Evolutionary conservation across 2,888 invertebrate species (phyloP).

Genomic region (Brachycybe producta): DNA sequence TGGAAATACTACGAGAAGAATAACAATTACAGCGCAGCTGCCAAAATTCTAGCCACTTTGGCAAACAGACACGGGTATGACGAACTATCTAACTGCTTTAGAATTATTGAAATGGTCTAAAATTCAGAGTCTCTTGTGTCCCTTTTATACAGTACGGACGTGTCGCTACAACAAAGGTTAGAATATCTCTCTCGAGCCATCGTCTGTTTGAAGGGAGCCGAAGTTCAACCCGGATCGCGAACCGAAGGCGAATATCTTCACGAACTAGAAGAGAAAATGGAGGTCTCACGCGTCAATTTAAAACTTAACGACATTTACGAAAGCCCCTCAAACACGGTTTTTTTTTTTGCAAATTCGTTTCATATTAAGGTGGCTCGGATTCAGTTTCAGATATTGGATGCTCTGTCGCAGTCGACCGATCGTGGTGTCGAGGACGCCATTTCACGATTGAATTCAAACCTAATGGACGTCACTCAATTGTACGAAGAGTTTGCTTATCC

Average conservation of each 20-base stretch:
- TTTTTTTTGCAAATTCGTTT: background rate
- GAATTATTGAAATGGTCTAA: background rate
- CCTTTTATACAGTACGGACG: constrained; percentile 46
- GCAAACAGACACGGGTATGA: constrained; percentile 48
- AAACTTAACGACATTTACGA: background rate
- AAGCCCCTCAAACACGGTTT: background rate
- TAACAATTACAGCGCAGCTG: constrained; percentile 82
- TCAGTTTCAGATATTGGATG: constrained; percentile 47
- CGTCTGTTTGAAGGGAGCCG: constrained; percentile 80
- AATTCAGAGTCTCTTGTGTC: constrained; percentile 18
- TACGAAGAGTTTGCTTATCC: constrained; percentile 87
- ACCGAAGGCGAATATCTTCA: constrained; percentile 58
- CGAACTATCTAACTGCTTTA: background rate
- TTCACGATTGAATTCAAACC: constrained; percentile 58
- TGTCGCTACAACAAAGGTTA: constrained; percentile 65
- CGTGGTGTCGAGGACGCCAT: constrained; percentile 42
- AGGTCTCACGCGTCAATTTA: constrained; percentile 64
- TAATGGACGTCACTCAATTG: constrained; percentile 77
- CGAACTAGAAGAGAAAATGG: constrained; percentile 83
- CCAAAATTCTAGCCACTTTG: constrained; percentile 73
- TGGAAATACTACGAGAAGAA: constrained; percentile 95
- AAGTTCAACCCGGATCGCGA: constrained; percentile 48
- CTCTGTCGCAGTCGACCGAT: constrained; percentile 43
- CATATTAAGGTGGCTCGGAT: constrained; percentile 36
- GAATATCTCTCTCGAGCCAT: constrained; percentile 86